These are phyloP conservation scores for Lasioglossum albipes DNA, from an alignment of 1,140 invertebrate genomes.

Conservation along the genomic window DNA sequence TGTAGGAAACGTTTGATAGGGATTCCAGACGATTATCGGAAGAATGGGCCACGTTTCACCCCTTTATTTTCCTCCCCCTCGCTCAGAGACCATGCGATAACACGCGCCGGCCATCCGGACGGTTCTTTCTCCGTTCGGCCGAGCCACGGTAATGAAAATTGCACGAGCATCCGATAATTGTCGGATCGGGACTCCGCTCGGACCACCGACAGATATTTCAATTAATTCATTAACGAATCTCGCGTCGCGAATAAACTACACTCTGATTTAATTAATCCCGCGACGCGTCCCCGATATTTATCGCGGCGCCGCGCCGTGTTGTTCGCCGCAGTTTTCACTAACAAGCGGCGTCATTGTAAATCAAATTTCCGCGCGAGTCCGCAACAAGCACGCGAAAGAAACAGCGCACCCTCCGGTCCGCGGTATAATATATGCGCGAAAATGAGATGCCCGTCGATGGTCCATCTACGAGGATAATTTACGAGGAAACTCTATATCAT, in stretches of 20 bases:
- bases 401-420: background rate
- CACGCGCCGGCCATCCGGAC: background rate
- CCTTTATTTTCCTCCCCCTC: background rate
- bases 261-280: conserved; percentile 38
- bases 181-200: conserved; percentile 8
- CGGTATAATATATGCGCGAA: too few relatives aligned
- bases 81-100: background rate
- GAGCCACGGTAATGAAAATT: conserved; percentile 32
- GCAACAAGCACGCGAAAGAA: background rate
- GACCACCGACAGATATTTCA: conserved; percentile 34
- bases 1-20: too few relatives aligned
- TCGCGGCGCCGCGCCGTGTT: conserved; percentile 12
- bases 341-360: conserved; percentile 25
- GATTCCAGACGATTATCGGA: background rate
- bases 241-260: conserved; percentile 32
- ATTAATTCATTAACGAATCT: conserved; percentile 46
- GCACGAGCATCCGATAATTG: conserved; percentile 41
- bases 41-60: background rate
- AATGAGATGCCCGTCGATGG: background rate
- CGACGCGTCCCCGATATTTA: conserved; percentile 31
- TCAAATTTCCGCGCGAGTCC: conserved; percentile 23
- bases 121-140: background rate
- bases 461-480: background rate
- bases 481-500: conserved; percentile 3
- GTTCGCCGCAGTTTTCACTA: conserved; percentile 33